Evolutionary conservation across 2,888 invertebrate genomes (phyloP).

Genomic region (Hirudinaria manillensis): DNA sequence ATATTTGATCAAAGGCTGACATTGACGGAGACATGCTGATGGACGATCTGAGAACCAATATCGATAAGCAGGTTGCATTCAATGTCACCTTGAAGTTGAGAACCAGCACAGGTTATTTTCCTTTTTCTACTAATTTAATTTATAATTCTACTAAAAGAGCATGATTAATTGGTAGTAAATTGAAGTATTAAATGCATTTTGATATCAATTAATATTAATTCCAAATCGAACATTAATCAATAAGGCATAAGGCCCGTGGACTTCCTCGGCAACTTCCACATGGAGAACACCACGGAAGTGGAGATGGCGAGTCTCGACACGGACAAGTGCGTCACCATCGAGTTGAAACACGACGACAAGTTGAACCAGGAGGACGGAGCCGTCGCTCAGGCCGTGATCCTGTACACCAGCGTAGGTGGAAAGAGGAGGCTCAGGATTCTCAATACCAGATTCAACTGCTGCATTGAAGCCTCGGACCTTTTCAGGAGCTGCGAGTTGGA

Average conservation of each 20-base stretch:
- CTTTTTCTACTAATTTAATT: conserved; percentile 22
- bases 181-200: too few relatives aligned
- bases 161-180: too few relatives aligned
- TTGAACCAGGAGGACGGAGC: conserved; percentile 86
- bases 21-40: conserved; percentile 81
- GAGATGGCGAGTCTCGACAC: conserved; percentile 81
- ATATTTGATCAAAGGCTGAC: conserved; percentile 66
- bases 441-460: conserved; percentile 80
- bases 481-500: conserved; percentile 90
- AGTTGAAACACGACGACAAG: conserved; percentile 98
- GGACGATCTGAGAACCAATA: conserved; percentile 73
- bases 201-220: too few relatives aligned
- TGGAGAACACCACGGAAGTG: conserved; percentile 97
- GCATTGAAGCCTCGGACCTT: conserved; percentile 84
- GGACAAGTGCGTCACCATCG: conserved; percentile 76
- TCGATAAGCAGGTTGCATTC: conserved; percentile 78
- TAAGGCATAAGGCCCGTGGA: conserved; percentile 83
- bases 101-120: conserved; percentile 69
- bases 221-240: too few relatives aligned
- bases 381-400: conserved; percentile 72
- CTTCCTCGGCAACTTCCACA: conserved; percentile 92
- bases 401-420: conserved; percentile 76
- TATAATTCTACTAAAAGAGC: too few relatives aligned
- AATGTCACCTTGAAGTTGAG: conserved; percentile 93
- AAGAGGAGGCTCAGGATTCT: conserved; percentile 82